Conservation (phyloP, 1,140 invertebrate species). For the Apis cerana region DNA sequence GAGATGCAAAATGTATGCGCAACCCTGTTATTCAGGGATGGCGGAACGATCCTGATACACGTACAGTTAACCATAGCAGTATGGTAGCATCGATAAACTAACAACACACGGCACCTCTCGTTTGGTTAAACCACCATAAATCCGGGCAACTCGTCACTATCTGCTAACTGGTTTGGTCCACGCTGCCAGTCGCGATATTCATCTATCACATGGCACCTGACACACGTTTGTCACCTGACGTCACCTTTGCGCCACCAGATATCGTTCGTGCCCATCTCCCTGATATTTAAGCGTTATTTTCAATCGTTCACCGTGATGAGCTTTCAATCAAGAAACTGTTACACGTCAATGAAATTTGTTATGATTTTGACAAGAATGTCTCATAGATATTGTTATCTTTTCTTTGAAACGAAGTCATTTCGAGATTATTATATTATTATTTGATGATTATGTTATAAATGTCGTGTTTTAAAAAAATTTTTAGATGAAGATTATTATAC, state of each 20-base stretch:
- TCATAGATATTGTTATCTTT: not conserved
- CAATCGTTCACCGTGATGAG: not conserved
- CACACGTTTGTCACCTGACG: slow-evolving; percentile 64
- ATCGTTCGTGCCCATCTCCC: slow-evolving; percentile 13
- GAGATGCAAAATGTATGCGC: not conserved
- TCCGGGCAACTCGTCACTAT: slow-evolving; percentile 65
- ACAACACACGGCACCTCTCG: slow-evolving; percentile 49
- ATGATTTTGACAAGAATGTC: not conserved
- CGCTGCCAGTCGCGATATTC: slow-evolving; percentile 54
- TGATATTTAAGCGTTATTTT: slow-evolving; percentile 19
- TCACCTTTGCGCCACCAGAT: slow-evolving; percentile 49
- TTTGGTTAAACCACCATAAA: slow-evolving; percentile 60
- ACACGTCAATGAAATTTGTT: not conserved
- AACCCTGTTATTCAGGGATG: not conserved
- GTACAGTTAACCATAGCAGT: slow-evolving; percentile 27
- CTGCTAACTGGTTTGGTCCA: slow-evolving; percentile 45
- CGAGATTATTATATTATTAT: too few relatives aligned
- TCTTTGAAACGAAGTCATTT: not conserved
- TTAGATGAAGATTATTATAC: too few relatives aligned
- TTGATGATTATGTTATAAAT: too few relatives aligned
- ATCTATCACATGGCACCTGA: slow-evolving; percentile 55
- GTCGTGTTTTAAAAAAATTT: too few relatives aligned
- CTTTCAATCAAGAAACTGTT: not conserved
- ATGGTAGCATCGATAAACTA: slow-evolving; percentile 57
- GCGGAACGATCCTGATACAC: not conserved